Base-by-base conservation (phyloP, 2,797 vertebrate genomes). In the Sebastes steindachneri region DNA sequence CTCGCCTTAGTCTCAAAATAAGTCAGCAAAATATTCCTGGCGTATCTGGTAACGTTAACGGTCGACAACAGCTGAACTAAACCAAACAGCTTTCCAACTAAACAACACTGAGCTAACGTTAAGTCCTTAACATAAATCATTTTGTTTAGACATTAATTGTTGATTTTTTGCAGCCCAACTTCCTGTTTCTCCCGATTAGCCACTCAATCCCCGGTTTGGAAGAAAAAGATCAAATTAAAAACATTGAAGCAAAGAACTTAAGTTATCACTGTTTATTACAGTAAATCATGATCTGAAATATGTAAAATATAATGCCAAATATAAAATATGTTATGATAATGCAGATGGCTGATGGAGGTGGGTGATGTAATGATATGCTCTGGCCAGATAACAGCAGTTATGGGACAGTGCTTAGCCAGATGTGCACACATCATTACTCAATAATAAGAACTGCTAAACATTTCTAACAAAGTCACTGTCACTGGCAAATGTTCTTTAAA, bases 391-490 rank as follows among this genome's bases (percentile, higher is more conserved):
- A 69, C 59, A 75, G 71, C 84, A 78, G 76, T 62, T 64, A 55
- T 63, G 80, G 74, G 76, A 84, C 48, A 14, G 19, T 66, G 54
- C 41, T 86, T 68, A 63, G 60, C 83, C 82, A 87, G 82, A 88
- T 90, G 87, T 83, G 71, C 11, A 4, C 64, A 73, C 54, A 73
- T 75, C 63, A 81, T 86, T 83, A 73, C 68, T 41, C 1, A 0
- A 51, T 67, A 67, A 45, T 28, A 0, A 35, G 37, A 67, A 35
- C 31, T 67, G 25, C 58, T 77, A 51, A 83, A 71, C 4, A 21
- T 33, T 57, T 28, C 37, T 63, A 51, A 75, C 9, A 83, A 70
- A 75, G 59, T 19, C 41, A 7, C 7, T 31, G 58, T 23, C 21
- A 31, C 14, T 14, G n/a, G 17, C 21, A 69, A 79, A 83, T 69